A percentile compares a stretch with the other conserved stretches of the same genome.
phyloP scores from a whole-genome alignment of 2,888 invertebrate genomes.

The Tetranychus piercei region DNA sequence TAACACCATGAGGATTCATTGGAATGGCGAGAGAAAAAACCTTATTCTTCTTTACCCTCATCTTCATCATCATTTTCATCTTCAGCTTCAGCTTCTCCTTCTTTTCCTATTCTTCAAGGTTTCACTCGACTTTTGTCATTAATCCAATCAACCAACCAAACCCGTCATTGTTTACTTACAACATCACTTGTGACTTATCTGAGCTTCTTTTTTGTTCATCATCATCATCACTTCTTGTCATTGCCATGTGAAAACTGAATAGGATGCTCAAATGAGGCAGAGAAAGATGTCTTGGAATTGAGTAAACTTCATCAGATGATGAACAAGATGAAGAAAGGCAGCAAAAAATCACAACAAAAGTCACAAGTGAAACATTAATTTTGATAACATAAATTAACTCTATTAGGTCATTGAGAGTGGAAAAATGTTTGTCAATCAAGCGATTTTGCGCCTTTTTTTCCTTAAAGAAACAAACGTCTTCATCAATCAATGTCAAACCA shows the following conservation, averaged over 20 bases:
- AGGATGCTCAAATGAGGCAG: too few relatives aligned
- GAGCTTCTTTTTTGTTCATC: background rate
- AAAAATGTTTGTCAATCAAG: too few relatives aligned
- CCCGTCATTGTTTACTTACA: background rate
- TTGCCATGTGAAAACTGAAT: background rate
- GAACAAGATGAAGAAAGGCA: too few relatives aligned
- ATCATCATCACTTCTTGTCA: background rate
- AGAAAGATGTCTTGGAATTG: too few relatives aligned
- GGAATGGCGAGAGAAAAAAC: background rate
- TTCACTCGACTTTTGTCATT: background rate
- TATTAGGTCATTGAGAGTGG: too few relatives aligned
- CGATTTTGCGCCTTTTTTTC: too few relatives aligned
- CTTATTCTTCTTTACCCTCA: background rate
- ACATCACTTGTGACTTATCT: slow-evolving; percentile 1
- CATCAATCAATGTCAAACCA: too few relatives aligned
- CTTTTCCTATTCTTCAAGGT: background rate
- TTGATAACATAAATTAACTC: too few relatives aligned
- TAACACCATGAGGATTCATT: background rate
- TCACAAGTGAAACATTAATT: too few relatives aligned
- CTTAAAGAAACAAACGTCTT: too few relatives aligned
- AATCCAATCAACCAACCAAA: slow-evolving; percentile 1
- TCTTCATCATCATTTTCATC: background rate
- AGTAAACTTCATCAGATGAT: too few relatives aligned
- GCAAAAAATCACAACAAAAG: too few relatives aligned
- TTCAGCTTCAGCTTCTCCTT: background rate